Base-by-base conservation (phyloP, 2,113 vertebrate species). In the Periophthalmodon schlosseri region DNA sequence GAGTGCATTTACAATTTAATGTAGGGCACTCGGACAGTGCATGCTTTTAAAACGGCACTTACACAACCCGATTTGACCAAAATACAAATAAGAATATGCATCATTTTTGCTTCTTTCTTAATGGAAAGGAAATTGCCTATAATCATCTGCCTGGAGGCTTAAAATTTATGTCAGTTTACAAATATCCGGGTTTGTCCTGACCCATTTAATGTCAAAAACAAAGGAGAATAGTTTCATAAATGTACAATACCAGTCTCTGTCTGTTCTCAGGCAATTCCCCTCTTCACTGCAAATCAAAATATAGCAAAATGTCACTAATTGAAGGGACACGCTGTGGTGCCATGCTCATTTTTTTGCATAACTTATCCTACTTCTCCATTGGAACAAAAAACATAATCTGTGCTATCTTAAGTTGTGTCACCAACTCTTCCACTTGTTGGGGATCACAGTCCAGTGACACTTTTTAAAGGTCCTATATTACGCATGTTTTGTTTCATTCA, bases 101-200 rank as follows among this genome's bases (percentile, higher is more conserved):
- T 33, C 10, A 8, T n/a, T 36, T 36, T 36, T 36, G 15, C 58
- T 64, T 15, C 60, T 18, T 12, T 65, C 14, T 34, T 34, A 36
- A 64, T 65, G 33, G 63, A 36, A 36, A 65, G 63, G 63, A 65
- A 65, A 65, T 65, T 65, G 63, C 3, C 18, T 20, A 18, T 65
- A 34, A 63, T 34, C 28, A 63, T 15, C 60, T 20, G 60, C 60
- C 60, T 18, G 4, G 24, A 6, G 28, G 24, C 20, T 60, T 60
- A 24, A 14, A 60, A 24, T 44, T 24, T 5, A 28, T 34, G 20
- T 63, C 15, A 20, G 28, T 34, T 63, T 15, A 63, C 28, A 34
- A 34, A 63, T 63, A 63, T 63, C 60, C 60, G 15, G 60, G 34
- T 63, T 63, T 63, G 60, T 8, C 2, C 60, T 63, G 15, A 28